Conservation (phyloP, 1,140 invertebrate genomes). For the Brachionus asplanchnoidis region DNA sequence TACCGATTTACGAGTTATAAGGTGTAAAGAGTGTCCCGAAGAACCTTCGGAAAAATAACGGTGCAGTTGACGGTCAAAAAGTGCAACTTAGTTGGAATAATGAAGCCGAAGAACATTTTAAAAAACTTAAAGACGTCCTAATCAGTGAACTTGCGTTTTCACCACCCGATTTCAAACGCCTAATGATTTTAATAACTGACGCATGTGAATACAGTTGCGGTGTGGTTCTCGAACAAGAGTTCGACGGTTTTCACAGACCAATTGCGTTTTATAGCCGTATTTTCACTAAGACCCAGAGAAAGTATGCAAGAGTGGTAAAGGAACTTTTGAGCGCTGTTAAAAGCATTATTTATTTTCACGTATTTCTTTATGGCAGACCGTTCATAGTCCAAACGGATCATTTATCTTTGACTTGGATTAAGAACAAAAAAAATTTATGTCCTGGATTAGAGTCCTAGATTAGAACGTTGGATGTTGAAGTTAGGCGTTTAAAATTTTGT, state of each 20-base stretch:
- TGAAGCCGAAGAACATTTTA: neutral
- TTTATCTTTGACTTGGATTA: too few relatives aligned
- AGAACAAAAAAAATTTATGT: neutral
- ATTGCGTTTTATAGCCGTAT: neutral
- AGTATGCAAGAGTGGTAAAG: neutral
- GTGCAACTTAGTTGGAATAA: too few relatives aligned
- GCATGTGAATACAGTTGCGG: too few relatives aligned
- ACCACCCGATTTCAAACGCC: neutral
- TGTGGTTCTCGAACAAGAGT: neutral
- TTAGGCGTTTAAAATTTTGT: neutral
- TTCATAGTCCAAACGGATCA: too few relatives aligned
- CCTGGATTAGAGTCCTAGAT: neutral
- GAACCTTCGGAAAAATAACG: too few relatives aligned
- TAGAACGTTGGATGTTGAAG: neutral
- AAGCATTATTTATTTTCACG: neutral
- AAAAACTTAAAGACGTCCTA: neutral
- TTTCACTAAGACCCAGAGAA: neutral
- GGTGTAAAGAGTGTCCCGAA: too few relatives aligned
- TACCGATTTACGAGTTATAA: too few relatives aligned
- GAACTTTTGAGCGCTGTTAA: neutral
- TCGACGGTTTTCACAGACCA: neutral
- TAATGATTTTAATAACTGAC: neutral
- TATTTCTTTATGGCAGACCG: too few relatives aligned
- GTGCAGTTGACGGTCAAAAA: too few relatives aligned
- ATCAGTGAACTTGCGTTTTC: neutral